Percentiles rank a stretch among this genome's conserved stretches.
These are phyloP conservation scores for Asteroscopus sphinx DNA, from an alignment of 2,888 invertebrate genomes.

Conservation along the genomic window DNA sequence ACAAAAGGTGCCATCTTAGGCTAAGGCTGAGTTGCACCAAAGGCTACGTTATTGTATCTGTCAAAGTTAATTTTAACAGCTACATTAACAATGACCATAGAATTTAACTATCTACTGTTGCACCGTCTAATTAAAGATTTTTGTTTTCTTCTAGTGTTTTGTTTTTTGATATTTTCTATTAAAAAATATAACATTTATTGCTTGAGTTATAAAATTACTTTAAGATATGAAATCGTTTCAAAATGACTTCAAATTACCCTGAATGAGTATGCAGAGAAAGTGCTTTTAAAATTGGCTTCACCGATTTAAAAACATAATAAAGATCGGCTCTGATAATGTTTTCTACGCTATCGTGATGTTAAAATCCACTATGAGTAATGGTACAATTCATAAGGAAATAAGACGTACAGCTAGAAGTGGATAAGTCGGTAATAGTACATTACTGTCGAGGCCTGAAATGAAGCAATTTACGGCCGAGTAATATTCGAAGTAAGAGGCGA, in stretches of 20 bases:
- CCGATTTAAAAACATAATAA: slow-evolving; percentile 25
- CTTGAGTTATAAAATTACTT: background rate
- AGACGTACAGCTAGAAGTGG: slow-evolving; percentile 9
- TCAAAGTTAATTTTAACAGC: no score
- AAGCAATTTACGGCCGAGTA: no score
- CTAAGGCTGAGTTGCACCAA: no score
- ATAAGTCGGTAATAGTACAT: no score
- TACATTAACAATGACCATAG: no score
- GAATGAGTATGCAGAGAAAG: background rate
- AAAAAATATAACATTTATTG: background rate
- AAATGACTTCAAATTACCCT: background rate
- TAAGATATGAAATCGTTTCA: background rate
- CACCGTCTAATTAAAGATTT: no score
- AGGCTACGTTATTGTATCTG: no score
- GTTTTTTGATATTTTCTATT: background rate
- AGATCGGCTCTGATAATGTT: slow-evolving; percentile 30
- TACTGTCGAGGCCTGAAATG: no score
- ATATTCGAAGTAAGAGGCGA: no score
- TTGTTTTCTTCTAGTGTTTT: no score
- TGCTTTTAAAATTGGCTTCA: background rate
- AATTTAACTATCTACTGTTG: no score
- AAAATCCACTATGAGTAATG: slow-evolving; percentile 21
- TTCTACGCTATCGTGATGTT: slow-evolving; percentile 33
- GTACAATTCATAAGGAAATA: slow-evolving; percentile 5
- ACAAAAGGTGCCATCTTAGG: no score